Evolutionary conservation across 2,113 vertebrate species (phyloP).

Genomic region (Polyodon spathula): DNA sequence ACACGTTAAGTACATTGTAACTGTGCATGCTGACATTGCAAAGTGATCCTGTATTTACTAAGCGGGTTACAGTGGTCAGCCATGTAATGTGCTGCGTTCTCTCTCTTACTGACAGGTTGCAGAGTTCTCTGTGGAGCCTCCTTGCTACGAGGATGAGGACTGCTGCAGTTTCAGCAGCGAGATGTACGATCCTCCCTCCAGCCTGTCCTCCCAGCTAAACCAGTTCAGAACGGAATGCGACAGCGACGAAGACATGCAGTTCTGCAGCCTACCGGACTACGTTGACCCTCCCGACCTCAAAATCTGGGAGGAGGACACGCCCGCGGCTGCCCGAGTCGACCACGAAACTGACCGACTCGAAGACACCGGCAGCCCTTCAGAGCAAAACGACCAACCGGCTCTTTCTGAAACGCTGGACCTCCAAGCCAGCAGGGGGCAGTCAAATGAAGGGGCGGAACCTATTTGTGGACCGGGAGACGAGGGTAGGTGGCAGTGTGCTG

Average conservation of each 20-base stretch:
- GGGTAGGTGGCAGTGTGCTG: neutral
- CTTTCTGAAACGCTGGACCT: no score
- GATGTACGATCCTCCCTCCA: neutral
- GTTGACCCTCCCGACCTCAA: slow-evolving; percentile 21
- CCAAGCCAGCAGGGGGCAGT: no score
- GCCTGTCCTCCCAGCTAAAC: slow-evolving; percentile 5
- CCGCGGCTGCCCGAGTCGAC: no score
- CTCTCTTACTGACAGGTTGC: slow-evolving; percentile 44
- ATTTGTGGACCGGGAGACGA: neutral
- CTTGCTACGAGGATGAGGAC: slow-evolving; percentile 41
- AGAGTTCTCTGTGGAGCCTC: slow-evolving; percentile 68
- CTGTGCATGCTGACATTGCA: no score
- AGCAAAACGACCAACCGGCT: no score
- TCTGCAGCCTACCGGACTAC: slow-evolving; percentile 43
- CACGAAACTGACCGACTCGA: no score
- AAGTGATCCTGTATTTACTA: no score
- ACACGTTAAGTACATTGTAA: no score
- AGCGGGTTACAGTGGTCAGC: no score
- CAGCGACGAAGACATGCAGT: slow-evolving; percentile 43
- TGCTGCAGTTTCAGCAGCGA: neutral
- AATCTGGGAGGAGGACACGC: neutral
- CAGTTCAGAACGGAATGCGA: slow-evolving; percentile 36
- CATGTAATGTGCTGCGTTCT: neutral
- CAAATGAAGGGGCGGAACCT: neutral
- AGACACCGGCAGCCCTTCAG: no score